Base-by-base conservation (phyloP, 2,888 invertebrate genomes). In the Drosophila kambysellisi region DNA sequence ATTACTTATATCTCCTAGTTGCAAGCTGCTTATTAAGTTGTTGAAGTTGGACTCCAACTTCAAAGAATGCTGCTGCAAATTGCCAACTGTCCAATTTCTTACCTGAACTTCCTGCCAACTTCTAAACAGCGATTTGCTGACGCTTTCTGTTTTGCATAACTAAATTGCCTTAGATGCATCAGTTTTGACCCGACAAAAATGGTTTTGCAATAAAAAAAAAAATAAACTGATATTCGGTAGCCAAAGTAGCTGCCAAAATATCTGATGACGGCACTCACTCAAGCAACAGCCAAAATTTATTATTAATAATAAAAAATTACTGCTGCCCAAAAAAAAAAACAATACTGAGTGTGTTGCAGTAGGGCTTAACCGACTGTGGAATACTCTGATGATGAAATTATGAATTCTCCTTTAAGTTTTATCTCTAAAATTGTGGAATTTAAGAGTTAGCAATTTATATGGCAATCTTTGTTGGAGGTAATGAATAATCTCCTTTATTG, bases 11-110 rank as follows among this genome's bases (percentile, higher is more conserved):
- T 65, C 67, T 65, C 9, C 50, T 60, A 71, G 68, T 63, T 54
- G 43, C 60, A 46, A 74, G 83, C 80, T 75, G 83, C 86, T 85
- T 85, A 85, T 85, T 85, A 89, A 87, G 88, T 83, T 68, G 65
- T 87, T 89, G 70, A 48, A 65, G 61, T 67, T 69, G 70, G 30
- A 56, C 50, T 66, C 67, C 52, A 70, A 66, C 85, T 80, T 80
- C 85, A 74, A 76, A 74, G 83, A 85, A 74, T 82, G 79, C 68
- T 57, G 57, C 70, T 51, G 51, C 51, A 59, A 67, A 53, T 57
- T 48, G 29, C 39, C 29, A 25, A 37, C 52, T 63, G 52, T 48
- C 37, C 62, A 46, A 53, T 53, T 63, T 33, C 35, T 48, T 48
- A 62, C 17, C 43, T 35, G 35, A 39, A 52, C 46, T 71, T 71